Base-by-base conservation (phyloP, 2,888 invertebrate genomes). In the Drosophila mercatorum region DNA sequence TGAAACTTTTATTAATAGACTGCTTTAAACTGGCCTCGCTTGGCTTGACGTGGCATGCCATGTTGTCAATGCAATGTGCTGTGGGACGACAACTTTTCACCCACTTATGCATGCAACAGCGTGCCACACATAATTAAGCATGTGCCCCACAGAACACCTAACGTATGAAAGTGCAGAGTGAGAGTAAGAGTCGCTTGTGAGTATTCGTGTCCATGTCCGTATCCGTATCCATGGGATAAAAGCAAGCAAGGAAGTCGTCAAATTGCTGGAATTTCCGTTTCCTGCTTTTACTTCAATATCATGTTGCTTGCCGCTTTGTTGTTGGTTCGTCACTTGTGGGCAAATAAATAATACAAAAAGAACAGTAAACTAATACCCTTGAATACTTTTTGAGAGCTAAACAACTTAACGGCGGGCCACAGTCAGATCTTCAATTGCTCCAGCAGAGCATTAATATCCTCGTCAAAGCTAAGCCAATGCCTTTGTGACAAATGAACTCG, bases 181-280 rank as follows among this genome's bases (percentile, higher is more conserved):
- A 14, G 17, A 14, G 36, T 8, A 10, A 36, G 40, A 6, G 38
- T 68, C 43, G 47, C 49, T 11, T 14, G 43, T 34, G 28, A 52
- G 58, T 65, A 75, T 46, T 31, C 49, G 31, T 49, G 49, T 38
- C 52, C 52, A 7, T 40, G 14, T 40, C 5, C 53, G 31, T 49
- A 31, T 38, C 52, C 52, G 12, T 40, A 26, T 40, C 5, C 53
- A 52, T 12, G 5, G 63, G 34, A 64, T 51, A 44, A 66, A 64
- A 67, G 46, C 66, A 62, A 34, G 6, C 49, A 64, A 49, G 78
- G 70, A 81, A 68, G 70, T 68, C 74, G 51, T 70, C 52, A 74
- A 81, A 77, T 80, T 82, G 71, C 57, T 64, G 57, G 62, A 72
- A 72, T 80, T 80, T 80, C 80, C 83, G 74, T 64, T 77, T 75